These are phyloP conservation scores for Cossypha dichroa DNA, from an alignment of 2,797 vertebrate species.

Conservation along the genomic window DNA sequence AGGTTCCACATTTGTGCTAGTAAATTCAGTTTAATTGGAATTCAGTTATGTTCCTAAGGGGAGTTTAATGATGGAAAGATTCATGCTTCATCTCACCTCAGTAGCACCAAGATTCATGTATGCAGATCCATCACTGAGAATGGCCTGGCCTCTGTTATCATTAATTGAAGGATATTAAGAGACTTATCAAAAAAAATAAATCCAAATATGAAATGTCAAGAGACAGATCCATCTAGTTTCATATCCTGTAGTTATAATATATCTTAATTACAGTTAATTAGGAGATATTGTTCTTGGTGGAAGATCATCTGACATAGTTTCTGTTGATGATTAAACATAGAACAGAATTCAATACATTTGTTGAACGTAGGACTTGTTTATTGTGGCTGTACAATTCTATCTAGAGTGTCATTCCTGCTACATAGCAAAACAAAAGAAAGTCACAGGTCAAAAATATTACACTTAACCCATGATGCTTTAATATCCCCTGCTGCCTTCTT, in stretches of 20 bases:
- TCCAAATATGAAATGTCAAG: constrained; percentile 26
- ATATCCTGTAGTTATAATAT: constrained; percentile 49
- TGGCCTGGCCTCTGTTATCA: constrained; percentile 9
- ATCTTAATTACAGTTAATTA: constrained; percentile 57
- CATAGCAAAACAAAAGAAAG: neutral
- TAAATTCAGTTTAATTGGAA: neutral
- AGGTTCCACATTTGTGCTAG: neutral
- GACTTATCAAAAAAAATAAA: neutral
- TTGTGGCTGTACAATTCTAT: neutral
- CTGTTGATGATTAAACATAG: constrained; percentile 34
- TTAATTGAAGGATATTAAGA: constrained; percentile 44
- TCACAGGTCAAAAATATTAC: neutral
- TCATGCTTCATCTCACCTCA: neutral
- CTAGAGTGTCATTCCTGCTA: neutral
- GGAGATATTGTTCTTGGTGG: constrained; percentile 45
- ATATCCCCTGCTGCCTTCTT: neutral
- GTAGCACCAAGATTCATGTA: neutral
- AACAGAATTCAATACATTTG: neutral
- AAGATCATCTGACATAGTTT: constrained; percentile 48
- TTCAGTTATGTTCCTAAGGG: neutral
- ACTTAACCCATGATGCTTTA: neutral
- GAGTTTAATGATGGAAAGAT: neutral
- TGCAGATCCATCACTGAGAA: neutral
- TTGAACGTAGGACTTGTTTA: neutral
- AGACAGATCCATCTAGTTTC: constrained; percentile 46